Evolutionary conservation across 2,797 vertebrate genomes (phyloP), one percentile per base, ranked within the genome.

Genomic region (Botia almorhae): DNA sequence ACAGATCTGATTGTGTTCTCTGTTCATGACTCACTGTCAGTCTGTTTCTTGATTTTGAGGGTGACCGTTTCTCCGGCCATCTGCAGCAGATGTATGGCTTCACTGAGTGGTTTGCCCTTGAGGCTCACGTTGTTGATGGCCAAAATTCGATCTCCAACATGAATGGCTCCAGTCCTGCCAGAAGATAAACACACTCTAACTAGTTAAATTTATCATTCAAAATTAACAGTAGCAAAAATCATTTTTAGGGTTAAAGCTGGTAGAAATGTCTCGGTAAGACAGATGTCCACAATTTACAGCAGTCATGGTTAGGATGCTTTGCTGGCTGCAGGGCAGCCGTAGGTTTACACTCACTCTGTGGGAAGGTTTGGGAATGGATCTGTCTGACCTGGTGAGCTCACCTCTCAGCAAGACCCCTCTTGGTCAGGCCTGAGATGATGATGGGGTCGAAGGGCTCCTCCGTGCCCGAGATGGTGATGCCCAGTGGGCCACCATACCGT

Each of bases 381-480:
- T 19, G 55, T 73, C 69, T 76, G 78, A 50, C 63, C 82, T 19
- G 4, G 36, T 16, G 72, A 21, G 10, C 51, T 92, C 90, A 98
- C 98, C 98, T 96, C 90, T 99, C 98, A 2, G 98, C 98, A 86
- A 99, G 93, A 3, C 98, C 98, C 74, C 95, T 94, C 89, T 96
- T 98, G 83, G 97, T 99, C 55, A 99, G 93, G 69, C 97, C 97
- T 0, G 97, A 99, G 88, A 99, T 98, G 80, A 97, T 94, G 4
- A 99, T 99, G 76, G 98, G 98, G 89, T 99, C 98, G 1, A 99
- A 99, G 64, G 98, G 97, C 76, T 99, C 98, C 91, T 99, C 98
- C 0, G 98, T 99, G 85, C 98, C 98, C 0, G 98, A 99, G 91
- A 99, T 99, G 87, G 96, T 99, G 90, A 99, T 99, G 77, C 97